Percentiles rank a stretch among this genome's conserved stretches.
These are phyloP conservation scores for Drosophila cardini DNA, from an alignment of 1,140 invertebrate genomes.

Conservation along the genomic window DNA sequence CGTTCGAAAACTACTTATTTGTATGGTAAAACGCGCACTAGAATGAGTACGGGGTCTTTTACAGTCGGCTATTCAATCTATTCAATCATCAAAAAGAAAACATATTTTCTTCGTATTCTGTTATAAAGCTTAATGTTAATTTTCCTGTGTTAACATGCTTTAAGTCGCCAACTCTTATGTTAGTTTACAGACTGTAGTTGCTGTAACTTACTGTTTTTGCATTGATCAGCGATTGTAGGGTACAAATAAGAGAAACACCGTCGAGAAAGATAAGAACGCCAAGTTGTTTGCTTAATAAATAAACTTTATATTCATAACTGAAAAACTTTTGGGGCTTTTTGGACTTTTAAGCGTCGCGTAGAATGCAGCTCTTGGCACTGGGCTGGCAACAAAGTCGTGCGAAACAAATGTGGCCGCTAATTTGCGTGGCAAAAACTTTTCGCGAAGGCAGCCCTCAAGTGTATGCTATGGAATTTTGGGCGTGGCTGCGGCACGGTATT, in stretches of 20 bases:
- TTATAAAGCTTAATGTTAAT: too few species aligned
- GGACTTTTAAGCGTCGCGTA: constrained; percentile 26
- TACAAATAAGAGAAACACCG: constrained; percentile 49
- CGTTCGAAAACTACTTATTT: too few species aligned
- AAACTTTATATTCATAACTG: constrained; percentile 83
- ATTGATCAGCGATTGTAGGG: not conserved
- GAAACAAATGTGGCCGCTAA: constrained; percentile 78
- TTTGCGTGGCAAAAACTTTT: constrained; percentile 74
- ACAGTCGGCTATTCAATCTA: too few species aligned
- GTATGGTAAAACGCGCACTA: too few species aligned
- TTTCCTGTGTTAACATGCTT: not conserved
- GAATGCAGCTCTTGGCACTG: not conserved
- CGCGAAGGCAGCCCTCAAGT: constrained; percentile 52
- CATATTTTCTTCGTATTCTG: too few species aligned
- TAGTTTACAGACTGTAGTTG: too few species aligned
- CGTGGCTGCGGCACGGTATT: constrained; percentile 66
- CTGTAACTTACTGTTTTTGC: not conserved
- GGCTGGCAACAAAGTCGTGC: constrained; percentile 21
- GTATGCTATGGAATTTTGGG: constrained; percentile 64
- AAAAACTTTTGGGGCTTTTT: constrained; percentile 67
- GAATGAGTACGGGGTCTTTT: too few species aligned
- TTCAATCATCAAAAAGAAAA: too few species aligned
- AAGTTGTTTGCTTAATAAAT: constrained; percentile 83
- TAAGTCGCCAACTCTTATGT: not conserved
- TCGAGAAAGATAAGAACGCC: constrained; percentile 69